These are phyloP conservation scores for Diarsia rubi DNA, from an alignment of 2,888 invertebrate genomes.

Conservation along the genomic window DNA sequence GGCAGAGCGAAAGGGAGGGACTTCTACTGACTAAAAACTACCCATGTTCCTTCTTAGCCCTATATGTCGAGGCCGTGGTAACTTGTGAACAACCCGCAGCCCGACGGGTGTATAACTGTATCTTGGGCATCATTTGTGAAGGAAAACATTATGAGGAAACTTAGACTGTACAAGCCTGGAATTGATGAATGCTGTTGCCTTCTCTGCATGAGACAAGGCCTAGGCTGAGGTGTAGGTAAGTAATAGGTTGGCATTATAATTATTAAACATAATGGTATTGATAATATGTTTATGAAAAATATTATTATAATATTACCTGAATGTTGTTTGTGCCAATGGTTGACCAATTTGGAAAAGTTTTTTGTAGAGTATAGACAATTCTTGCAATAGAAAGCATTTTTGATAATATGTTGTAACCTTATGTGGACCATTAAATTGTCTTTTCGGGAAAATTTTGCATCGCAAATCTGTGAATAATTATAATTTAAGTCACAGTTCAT, in stretches of 20 bases:
- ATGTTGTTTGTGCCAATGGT: slow-evolving; percentile 80
- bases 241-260: not conserved
- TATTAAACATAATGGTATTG: not conserved
- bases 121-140: not conserved
- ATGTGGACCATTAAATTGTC: slow-evolving; percentile 94
- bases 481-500: no score
- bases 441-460: slow-evolving; percentile 92
- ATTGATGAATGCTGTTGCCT: not conserved
- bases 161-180: not conserved
- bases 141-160: not conserved
- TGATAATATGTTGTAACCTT: slow-evolving; percentile 89
- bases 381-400: slow-evolving; percentile 78
- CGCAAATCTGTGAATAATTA: slow-evolving; percentile 89
- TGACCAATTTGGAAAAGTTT: slow-evolving; percentile 82
- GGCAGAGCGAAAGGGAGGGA: no score
- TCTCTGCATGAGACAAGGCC: not conserved
- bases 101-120: no score
- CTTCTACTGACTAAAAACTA: no score
- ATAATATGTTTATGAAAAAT: not conserved
- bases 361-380: slow-evolving; percentile 77
- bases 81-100: no score
- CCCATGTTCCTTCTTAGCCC: no score
- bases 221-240: not conserved
- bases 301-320: slow-evolving; percentile 70
- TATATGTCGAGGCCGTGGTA: no score